These are phyloP conservation scores for Notothenia coriiceps DNA, from an alignment of 2,113 vertebrate species.

Conservation along the genomic window DNA sequence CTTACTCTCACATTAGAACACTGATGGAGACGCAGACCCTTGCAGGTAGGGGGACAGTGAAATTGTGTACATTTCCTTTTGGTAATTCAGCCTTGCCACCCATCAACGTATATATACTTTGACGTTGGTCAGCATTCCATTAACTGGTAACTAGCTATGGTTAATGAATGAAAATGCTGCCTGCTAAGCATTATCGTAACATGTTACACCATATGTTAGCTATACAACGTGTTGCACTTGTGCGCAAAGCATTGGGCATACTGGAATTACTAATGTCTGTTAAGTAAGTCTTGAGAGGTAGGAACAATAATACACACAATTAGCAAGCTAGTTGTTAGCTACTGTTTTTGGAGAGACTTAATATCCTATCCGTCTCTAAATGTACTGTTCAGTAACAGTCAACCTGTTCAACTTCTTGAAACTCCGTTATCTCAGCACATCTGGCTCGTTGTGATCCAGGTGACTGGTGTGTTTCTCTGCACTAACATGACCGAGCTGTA, in stretches of 20 bases:
- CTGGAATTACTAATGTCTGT: background rate
- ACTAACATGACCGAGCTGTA: background rate
- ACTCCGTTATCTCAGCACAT: background rate
- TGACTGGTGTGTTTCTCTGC: background rate
- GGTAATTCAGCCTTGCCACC: constrained; percentile 18
- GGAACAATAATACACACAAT: too few relatives aligned
- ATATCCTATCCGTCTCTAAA: background rate
- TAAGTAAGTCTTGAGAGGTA: background rate
- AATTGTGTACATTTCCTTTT: background rate
- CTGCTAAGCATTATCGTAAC: background rate
- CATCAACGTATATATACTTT: constrained; percentile 38
- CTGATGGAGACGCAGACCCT: background rate
- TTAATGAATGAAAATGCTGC: background rate
- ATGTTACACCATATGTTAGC: background rate
- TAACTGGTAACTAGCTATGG: background rate
- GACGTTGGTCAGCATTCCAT: constrained; percentile 5
- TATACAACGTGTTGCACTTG: background rate
- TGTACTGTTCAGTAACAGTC: background rate
- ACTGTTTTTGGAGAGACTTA: background rate
- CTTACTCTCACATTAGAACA: background rate
- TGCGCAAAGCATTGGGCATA: background rate
- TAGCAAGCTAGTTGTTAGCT: constrained; percentile 1
- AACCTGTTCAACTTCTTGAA: background rate
- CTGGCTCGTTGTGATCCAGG: background rate
- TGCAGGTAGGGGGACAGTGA: background rate